Evolutionary conservation across 2,797 vertebrate species (phyloP), one percentile per base, ranked within the genome.

Genomic region (Nannoperca obscura): DNA sequence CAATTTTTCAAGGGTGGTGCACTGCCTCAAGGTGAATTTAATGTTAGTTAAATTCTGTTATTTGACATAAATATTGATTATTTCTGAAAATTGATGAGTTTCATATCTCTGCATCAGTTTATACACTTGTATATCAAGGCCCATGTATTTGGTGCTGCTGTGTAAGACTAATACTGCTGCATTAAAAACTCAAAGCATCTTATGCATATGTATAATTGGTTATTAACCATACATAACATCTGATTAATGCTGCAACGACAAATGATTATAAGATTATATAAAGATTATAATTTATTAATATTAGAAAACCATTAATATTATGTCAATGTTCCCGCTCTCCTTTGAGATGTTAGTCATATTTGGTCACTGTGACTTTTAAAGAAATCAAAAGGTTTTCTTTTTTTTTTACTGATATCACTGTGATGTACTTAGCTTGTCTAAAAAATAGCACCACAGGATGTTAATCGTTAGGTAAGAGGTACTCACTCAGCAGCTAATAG

Each of bases 401-500:
- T 27, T 27, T 13, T 52, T 52, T 46, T 3, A 3, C 44, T 30
- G 5, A 40, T 3, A 44, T 63, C 17, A 2, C 8, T 50, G 50
- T 22, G 20, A 40, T 55, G 46, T 49, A 66, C 38, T 72, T 10
- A 64, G 50, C 19, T 70, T 30, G 19, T 36, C 62, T 59, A 30
- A 70, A 40, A 74, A 71, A 38, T 40, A 65, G 75, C 68, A 57
- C 59, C 20, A 2, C 66, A 14, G 69, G 78, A 69, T 65, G 70
- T 64, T 80, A 70, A 67, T 70, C 58, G 53, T 76, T 73, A 67
- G 70, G 71, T 78, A 58, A 71, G 65, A 83, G 76, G 34, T 55
- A 71, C 52, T 87, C 80, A 82, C 77, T 72, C 80, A 82, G 75
- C 65, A 65, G 75, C 60, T 83, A 71, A 87, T 66, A 38, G 69